Base-by-base conservation (phyloP, 2,888 invertebrate species). In the Amphipyra berbera region DNA sequence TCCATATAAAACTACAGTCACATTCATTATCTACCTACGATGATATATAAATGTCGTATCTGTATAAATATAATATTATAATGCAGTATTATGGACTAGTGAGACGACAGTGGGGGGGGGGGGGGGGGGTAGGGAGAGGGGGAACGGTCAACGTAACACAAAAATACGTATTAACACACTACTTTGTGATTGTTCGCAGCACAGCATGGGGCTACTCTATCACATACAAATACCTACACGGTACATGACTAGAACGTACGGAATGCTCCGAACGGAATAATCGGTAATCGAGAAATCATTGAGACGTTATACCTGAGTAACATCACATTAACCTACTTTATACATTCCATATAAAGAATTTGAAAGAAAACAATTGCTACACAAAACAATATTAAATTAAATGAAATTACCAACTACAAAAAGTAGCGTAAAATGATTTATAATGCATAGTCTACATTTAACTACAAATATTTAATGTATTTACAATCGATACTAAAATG, bases 321-420 rank as follows among this genome's bases (percentile, higher is more conserved):
- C 79, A 72, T 76, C 82, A 87, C 85, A 84, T 90, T 93, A 76
- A 88, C 90, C 93, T 95, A 95, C 93, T 94, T 95, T 94, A 92
- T 95, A 95, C 94, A 95, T 89, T 89, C 86, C 88, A 86, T 85
- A 82, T 78, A 84, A 87, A 85, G 68, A 82, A 77, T 73, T 60
- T 59, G 40, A 76, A 73, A 68, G 55, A 72, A 72, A 71, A 81
- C 73, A 75, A n/a, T 73, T 52, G 73, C 67, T 78, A 78, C 65
- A 82, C 76, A 68, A 79, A 74, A 81, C 68, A 82, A 82, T 77
- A 69, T 80, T 63, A 82, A 78, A 63, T 73, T 66, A 76, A 82
- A 79, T 80, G 76, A 83, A 81, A 82, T 76, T 71, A 74, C 68
- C 69, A 78, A 82, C 84, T 85, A 87, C 81, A 81, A 82, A 73